Evolutionary conservation across 2,797 vertebrate genomes (phyloP).

Genomic region (Schizopygopsis malacanthus): DNA sequence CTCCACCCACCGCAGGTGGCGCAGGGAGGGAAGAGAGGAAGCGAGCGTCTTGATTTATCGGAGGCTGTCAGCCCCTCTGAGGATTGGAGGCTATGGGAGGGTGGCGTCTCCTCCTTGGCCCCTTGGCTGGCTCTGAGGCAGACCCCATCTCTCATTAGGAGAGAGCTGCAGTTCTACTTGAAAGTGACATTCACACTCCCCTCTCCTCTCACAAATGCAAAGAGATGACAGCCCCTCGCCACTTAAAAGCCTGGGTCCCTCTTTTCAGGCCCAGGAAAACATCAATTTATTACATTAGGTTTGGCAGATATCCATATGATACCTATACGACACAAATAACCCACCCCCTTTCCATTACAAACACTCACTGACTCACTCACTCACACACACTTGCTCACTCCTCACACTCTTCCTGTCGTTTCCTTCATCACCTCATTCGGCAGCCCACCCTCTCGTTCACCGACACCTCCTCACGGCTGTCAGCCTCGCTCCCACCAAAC

Average conservation of each 20-base stretch:
- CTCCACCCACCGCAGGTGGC: conserved; percentile 85
- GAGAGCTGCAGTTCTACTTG: conserved; percentile 82
- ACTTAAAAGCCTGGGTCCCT: conserved; percentile 76
- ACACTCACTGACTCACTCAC: conserved; percentile 57
- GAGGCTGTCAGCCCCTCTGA: conserved; percentile 87
- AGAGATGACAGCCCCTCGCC: conserved; percentile 74
- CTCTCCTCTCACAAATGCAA: conserved; percentile 74
- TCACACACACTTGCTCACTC: conserved; percentile 50
- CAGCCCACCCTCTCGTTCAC: conserved; percentile 61
- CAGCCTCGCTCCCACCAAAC: conserved; percentile 57
- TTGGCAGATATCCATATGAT: conserved; percentile 77
- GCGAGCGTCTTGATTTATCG: conserved; percentile 89
- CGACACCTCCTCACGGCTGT: conserved; percentile 59
- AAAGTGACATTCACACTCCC: conserved; percentile 87
- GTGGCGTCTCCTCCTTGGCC: conserved; percentile 84
- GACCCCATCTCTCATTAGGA: conserved; percentile 87
- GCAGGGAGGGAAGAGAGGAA: conserved; percentile 78
- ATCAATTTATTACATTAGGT: conserved; percentile 91
- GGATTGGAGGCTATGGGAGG: conserved; percentile 76
- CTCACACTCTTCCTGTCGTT: conserved; percentile 56
- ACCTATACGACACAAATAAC: conserved; percentile 63
- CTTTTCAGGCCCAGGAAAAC: conserved; percentile 74
- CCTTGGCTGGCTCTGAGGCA: conserved; percentile 85
- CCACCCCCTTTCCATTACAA: conserved; percentile 52
- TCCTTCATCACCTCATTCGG: conserved; percentile 60